Conservation (phyloP, 2,113 vertebrate genomes). For the Tetrax tetrax region DNA sequence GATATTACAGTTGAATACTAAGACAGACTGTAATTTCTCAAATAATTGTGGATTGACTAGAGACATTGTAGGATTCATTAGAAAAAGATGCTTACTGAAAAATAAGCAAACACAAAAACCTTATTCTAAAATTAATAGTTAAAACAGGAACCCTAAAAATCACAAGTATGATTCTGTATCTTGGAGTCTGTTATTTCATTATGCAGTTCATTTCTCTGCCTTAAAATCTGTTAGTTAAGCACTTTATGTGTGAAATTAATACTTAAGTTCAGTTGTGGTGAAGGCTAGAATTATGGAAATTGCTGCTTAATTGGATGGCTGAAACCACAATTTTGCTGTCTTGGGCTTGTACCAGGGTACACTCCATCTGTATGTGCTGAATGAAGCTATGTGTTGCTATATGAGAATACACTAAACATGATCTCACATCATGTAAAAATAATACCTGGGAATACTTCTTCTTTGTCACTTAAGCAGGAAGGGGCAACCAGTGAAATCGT, state of each 20-base stretch:
- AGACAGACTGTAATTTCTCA: neutral
- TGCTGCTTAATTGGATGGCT: neutral
- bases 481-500: neutral
- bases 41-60: neutral
- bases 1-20: neutral
- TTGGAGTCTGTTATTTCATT: neutral
- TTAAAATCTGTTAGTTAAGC: neutral
- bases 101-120: neutral
- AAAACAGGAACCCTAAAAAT: neutral
- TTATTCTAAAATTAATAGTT: neutral
- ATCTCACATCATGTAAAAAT: neutral
- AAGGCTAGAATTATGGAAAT: neutral
- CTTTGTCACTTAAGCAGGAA: neutral
- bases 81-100: neutral
- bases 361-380: neutral
- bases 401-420: neutral
- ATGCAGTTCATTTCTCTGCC: neutral
- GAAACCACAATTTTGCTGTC: neutral
- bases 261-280: neutral
- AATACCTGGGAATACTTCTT: neutral
- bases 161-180: neutral
- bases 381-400: neutral
- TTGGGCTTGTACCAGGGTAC: neutral
- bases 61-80: neutral
- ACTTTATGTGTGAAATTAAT: neutral